Conservation (phyloP, 30 jellyfish, hydroid and myxozoan genomes). For the Nemopilema nomurai region DNA sequence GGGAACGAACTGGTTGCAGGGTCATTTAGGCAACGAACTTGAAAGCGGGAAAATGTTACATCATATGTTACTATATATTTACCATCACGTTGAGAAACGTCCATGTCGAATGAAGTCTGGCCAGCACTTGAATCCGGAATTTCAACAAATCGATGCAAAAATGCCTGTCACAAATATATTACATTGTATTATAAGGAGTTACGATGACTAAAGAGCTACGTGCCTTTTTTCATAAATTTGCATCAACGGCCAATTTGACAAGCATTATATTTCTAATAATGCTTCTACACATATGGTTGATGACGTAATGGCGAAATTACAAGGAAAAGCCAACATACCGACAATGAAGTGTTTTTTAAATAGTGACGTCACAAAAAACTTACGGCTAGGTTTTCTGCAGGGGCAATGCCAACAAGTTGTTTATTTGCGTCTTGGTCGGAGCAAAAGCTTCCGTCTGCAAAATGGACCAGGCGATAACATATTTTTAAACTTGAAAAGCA, state of each 20-base stretch:
- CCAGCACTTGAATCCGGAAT: conserved; percentile 58
- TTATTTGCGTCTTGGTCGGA: conserved; percentile 71
- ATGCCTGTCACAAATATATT: conserved; percentile 36
- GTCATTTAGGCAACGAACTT: too few species aligned
- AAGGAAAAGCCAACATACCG: too few species aligned
- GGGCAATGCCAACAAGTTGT: conserved; percentile 76
- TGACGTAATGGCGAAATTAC: too few species aligned
- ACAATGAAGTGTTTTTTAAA: background rate
- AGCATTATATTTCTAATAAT: background rate
- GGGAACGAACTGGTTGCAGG: too few species aligned
- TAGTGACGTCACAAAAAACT: background rate
- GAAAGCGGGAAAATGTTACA: too few species aligned
- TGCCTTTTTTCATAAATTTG: too few species aligned
- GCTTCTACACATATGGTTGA: background rate
- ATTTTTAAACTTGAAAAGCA: too few species aligned
- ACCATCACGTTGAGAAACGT: conserved; percentile 58
- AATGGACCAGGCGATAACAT: background rate
- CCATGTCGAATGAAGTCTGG: conserved; percentile 75
- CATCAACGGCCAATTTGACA: background rate
- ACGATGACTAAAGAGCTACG: too few species aligned
- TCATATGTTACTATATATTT: conserved; percentile 3
- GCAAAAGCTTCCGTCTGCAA: conserved; percentile 75
- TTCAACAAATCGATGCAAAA: conserved; percentile 79
- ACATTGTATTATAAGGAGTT: too few species aligned
- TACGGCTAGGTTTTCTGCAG: conserved; percentile 79